A percentile compares a stretch with the other conserved stretches of the same genome.
Evolutionary conservation across 1,140 invertebrate species (phyloP).

Genomic region (Polyergus mexicanus): DNA sequence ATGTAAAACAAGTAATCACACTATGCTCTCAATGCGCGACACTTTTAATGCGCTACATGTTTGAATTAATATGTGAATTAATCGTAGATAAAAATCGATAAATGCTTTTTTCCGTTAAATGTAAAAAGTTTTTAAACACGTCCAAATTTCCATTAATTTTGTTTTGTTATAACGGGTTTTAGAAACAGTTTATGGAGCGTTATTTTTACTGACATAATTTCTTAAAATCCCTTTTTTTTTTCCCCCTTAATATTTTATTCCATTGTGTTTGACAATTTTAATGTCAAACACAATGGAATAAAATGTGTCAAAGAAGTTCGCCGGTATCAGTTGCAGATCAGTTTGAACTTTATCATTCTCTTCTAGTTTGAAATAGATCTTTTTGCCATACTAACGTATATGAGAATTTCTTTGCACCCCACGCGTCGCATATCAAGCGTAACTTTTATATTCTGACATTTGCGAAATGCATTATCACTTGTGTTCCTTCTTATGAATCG

Average conservation of each 20-base stretch:
- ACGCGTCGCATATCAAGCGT: not conserved
- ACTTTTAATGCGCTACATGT: constrained; percentile 73
- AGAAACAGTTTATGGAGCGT: no score
- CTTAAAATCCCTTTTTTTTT: not conserved
- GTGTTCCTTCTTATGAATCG: not conserved
- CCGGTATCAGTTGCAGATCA: not conserved
- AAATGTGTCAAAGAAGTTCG: not conserved
- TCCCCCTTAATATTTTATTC: not conserved
- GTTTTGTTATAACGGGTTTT: not conserved
- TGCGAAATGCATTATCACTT: not conserved
- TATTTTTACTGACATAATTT: not conserved
- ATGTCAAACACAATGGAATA: no score
- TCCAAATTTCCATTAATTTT: not conserved
- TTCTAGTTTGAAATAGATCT: constrained; percentile 30
- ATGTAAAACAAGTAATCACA: constrained; percentile 16
- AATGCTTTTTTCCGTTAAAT: not conserved
- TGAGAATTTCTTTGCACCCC: not conserved
- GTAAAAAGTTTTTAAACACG: not conserved
- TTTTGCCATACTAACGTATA: not conserved
- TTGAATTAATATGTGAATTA: constrained; percentile 37
- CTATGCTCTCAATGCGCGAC: constrained; percentile 76
- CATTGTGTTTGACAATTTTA: not conserved
- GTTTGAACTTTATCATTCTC: not conserved
- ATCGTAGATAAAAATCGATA: not conserved
- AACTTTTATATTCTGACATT: constrained; percentile 9